A percentile compares a stretch with the other conserved stretches of the same genome.
phyloP scores from a whole-genome alignment of 2,888 invertebrate species.

The Drosophila buzzatii region DNA sequence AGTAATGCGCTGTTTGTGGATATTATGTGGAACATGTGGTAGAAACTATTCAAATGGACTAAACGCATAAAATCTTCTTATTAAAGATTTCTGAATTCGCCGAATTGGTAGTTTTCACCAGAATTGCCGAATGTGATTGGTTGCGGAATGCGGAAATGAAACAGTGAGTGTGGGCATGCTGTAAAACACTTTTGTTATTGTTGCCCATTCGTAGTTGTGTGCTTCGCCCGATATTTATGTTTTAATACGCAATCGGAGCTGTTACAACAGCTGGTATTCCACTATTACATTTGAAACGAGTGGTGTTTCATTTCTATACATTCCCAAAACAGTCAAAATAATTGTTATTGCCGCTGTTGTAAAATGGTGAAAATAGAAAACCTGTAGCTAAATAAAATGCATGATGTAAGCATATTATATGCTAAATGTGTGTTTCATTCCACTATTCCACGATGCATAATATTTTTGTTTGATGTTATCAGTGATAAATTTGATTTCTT shows the following conservation, averaged over 20 bases:
- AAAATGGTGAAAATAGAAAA: background rate
- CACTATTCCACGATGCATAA: background rate
- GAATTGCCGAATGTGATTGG: background rate
- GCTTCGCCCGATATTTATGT: background rate
- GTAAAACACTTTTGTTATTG: background rate
- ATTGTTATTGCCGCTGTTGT: background rate
- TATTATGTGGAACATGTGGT: background rate
- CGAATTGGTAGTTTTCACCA: background rate
- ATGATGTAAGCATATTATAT: background rate
- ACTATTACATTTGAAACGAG: too few relatives aligned
- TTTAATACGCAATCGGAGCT: too few relatives aligned
- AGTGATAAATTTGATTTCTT: too few relatives aligned
- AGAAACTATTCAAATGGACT: background rate
- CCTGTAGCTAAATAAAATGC: background rate
- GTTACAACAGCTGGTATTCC: too few relatives aligned
- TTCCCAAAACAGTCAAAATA: background rate
- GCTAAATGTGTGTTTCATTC: background rate
- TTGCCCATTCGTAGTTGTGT: background rate
- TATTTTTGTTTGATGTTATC: background rate
- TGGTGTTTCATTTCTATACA: background rate
- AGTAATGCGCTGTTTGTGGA: background rate
- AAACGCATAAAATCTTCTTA: constrained; percentile 5
- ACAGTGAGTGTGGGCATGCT: background rate
- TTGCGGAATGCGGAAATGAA: constrained; percentile 6
- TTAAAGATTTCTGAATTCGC: background rate